Base-by-base conservation (phyloP, 2,888 invertebrate species). In the Phyllotreta cruciferae region DNA sequence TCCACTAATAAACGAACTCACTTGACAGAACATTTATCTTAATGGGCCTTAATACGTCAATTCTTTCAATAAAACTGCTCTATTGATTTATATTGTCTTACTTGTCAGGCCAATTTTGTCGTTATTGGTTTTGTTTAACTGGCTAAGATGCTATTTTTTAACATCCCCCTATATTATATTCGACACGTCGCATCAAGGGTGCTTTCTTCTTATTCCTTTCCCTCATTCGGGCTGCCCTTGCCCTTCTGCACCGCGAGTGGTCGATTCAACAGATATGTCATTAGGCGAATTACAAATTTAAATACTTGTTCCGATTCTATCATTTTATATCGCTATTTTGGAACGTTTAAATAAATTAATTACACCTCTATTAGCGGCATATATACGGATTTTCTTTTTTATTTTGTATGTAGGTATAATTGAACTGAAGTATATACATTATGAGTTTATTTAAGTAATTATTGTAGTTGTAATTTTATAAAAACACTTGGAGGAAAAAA, bases 11-110 rank as follows among this genome's bases (percentile, higher is more conserved):
- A 78, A 74, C 66, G 75, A 75, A 74, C 74, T 70, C 70, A 74
- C 76, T 75, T 79, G 80, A 80, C 80, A 80, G 79, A 76, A 77
- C 80, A 80, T 80, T 80, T 80, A 78, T 80, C 78, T 77, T 74
- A 73, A 75, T 73, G 71, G 71, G 71, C 71, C 74, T 71, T 72
- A 73, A 74, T 74, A 75, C 69, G 71, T 74, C 73, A 73, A 74
- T 74, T 73, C 72, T 72, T 76, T 73, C 75, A 75, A 75, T 74
- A 75, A 75, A 72, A 71, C 69, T 54, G 62, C 67, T 66, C 71
- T 71, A 74, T 72, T 74, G 74, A 74, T 74, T 74, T 74, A 74
- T 74, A 62, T 62, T 68, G 68, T 68, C 68, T 67, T 63, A 64
- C 68, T 68, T 68, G 70, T 70, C 70, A 65, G 64, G 58, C 60